Base-by-base conservation (phyloP, 2,888 invertebrate species). In the Bruchidius siliquastri region DNA sequence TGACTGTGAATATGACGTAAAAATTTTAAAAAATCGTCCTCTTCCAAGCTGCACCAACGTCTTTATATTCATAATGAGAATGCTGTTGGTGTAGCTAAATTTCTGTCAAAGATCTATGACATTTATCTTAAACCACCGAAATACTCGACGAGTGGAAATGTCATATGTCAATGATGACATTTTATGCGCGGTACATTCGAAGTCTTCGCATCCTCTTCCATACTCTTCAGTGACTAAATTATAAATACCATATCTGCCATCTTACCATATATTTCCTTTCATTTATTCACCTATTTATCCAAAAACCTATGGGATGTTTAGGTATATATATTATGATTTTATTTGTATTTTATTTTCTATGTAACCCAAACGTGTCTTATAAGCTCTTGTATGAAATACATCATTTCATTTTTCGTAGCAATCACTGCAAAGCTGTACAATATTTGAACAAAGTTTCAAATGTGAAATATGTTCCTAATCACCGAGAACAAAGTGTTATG, bases 291-390 rank as follows among this genome's bases (percentile, higher is more conserved):
- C 72, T 32, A 49, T 74, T 73, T 70, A 74, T 73, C 74, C 73
- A 73, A 69, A 71, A 69, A 73, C 75, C 73, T 73, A 72, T 76
- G 76, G 76, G 76, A 76, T 76, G 67, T 76, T 75, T 75, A 74
- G 73, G 73, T 72, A 75, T 73, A 74, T 49, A 72, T 72, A 20
- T 30, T 74, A 68, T 71, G 22, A 66, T 72, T 30, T 72, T 74
- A 67, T 22, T 67, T 70, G 66, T 66, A 69, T 21, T 74, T 71
- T 72, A 74, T 71, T 69, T 21, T 74, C 49, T 49, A 49, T 49
- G 18, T 49, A 49, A 49, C 13, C 18, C 13, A 13, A 49, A 49
- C 49, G 49, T 49, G 18, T 49, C 49, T 49, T 49, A 13, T 49
- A 13, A 49, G 49, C 13, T 49, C 49, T 18, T 49, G 49, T 18